Percentiles rank a stretch among this genome's conserved stretches.
Evolutionary conservation across 2,797 vertebrate species (phyloP).

Genomic region (Brachymystax lenok): DNA sequence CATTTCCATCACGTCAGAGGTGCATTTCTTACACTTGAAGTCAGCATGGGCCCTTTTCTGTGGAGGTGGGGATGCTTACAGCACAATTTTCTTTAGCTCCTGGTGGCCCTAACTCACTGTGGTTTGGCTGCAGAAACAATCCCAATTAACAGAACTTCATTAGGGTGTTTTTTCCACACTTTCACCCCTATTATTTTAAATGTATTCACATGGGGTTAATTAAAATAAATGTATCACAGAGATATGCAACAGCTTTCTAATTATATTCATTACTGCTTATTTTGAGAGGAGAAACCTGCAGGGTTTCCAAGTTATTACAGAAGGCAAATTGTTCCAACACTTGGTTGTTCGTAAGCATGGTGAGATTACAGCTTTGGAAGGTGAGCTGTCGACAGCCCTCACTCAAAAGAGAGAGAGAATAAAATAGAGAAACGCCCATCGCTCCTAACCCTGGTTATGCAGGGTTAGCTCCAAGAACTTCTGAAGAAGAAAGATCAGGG

Average conservation of each 20-base stretch:
- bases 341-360: slow-evolving; percentile 65
- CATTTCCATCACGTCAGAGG: slow-evolving; percentile 81
- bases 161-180: slow-evolving; percentile 62
- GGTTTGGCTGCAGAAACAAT: slow-evolving; percentile 77
- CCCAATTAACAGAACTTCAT: slow-evolving; percentile 83
- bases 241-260: slow-evolving; percentile 83
- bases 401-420: slow-evolving; percentile 47
- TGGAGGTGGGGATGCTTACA: slow-evolving; percentile 62
- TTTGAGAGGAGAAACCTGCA: slow-evolving; percentile 76
- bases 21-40: slow-evolving; percentile 79
- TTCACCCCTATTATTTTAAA: slow-evolving; percentile 59
- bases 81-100: slow-evolving; percentile 76
- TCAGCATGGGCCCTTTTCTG: slow-evolving; percentile 69
- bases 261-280: slow-evolving; percentile 81
- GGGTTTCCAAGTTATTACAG: slow-evolving; percentile 77
- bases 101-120: slow-evolving; percentile 67
- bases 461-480: slow-evolving; percentile 52
- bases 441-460: slow-evolving; percentile 47
- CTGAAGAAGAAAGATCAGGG: slow-evolving; percentile 36
- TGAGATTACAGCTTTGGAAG: slow-evolving; percentile 70
- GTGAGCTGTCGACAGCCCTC: slow-evolving; percentile 49
- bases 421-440: slow-evolving; percentile 36
- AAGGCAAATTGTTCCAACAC: slow-evolving; percentile 76
- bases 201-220: slow-evolving; percentile 88
- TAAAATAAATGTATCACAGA: slow-evolving; percentile 82